Conservation (phyloP, 1,140 invertebrate species). For the Periplaneta americana region DNA sequence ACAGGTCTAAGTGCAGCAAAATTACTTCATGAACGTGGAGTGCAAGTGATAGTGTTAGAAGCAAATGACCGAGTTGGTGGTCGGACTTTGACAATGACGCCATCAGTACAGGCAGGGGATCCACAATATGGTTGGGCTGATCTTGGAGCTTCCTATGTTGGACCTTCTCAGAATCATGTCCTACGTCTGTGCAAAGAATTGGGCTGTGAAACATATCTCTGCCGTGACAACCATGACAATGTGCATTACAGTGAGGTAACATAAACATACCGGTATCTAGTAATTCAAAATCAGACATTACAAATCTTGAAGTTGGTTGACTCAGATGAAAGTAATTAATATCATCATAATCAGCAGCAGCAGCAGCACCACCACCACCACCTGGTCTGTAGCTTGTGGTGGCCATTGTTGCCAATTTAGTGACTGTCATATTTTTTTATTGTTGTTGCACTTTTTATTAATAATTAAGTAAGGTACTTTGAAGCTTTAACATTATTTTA, state of each 20-base stretch:
- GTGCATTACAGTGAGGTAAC: slow-evolving; percentile 22
- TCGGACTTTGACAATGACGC: slow-evolving; percentile 23
- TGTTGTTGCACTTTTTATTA: too few relatives aligned
- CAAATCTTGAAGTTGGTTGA: too few relatives aligned
- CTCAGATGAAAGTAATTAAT: too few relatives aligned
- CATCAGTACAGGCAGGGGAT: neutral
- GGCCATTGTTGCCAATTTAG: too few relatives aligned
- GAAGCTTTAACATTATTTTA: too few relatives aligned
- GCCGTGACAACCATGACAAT: neutral
- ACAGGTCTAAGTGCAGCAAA: slow-evolving; percentile 22
- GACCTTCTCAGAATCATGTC: slow-evolving; percentile 27
- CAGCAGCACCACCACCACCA: too few relatives aligned
- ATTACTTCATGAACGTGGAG: slow-evolving; percentile 6
- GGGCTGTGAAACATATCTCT: slow-evolving; percentile 23
- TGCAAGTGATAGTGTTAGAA: slow-evolving; percentile 23
- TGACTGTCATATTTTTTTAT: too few relatives aligned
- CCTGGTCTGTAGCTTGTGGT: too few relatives aligned
- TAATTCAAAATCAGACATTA: too few relatives aligned
- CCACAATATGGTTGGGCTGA: slow-evolving; percentile 22
- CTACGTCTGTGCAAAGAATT: slow-evolving; percentile 26
- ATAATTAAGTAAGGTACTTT: too few relatives aligned
- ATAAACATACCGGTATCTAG: neutral
- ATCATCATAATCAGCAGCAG: too few relatives aligned
- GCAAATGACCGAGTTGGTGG: slow-evolving; percentile 28
- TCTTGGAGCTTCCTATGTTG: slow-evolving; percentile 30